Evolutionary conservation across 2,113 vertebrate species (phyloP), one percentile per base, ranked within the genome.

Genomic region (Trematocara stigmaticum): DNA sequence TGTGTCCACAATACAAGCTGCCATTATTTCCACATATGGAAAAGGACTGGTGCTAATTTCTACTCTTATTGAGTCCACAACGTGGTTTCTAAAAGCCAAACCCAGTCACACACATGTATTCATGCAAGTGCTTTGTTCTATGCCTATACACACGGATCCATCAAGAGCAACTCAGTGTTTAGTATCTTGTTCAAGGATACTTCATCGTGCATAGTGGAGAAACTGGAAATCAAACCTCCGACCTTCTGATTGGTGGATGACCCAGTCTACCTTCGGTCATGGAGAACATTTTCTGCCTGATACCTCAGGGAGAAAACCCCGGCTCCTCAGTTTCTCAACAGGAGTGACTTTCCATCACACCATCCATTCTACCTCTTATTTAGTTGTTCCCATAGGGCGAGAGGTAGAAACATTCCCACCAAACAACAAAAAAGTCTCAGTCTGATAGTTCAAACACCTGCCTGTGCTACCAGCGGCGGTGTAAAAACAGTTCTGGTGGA

Each of bases 261-360:
- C 12, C 40, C 13, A 15, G 7, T 15, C 12, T 71, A 16, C 12
- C 66, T 26, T 15, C 5, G 0, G 20, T 11, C 15, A 35, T 88
- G 81, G 66, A 82, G 87, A 89, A 57, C 66, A 80, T 84, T 53
- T 87, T 20, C n/a, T 69, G 49, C 6, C 5, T 81, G 79, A 89
- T 78, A 79, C 57, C 71, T 83, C 81, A 38, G 76, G 79, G 3
- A 82, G 42, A 18, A 40, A 47, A 57, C 5, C 64, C 31, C 59
- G 40, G 66, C 82, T 85, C 69, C 79, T 29, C n/a, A 1, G 53
- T 84, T 35, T 61, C 23, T 29, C 23, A 74, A 16, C 5, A 47
- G 13, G 8, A 15, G 64, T 69, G 11, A 23, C 10, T 40, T 8
- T 66, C 61, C 61, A 66, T 40, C 61, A 4, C 10, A 35, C 3